Percentiles rank a stretch among this genome's conserved stretches.
Evolutionary conservation across 2,888 invertebrate species (phyloP).

Genomic region (Drosophila nigritarsus): DNA sequence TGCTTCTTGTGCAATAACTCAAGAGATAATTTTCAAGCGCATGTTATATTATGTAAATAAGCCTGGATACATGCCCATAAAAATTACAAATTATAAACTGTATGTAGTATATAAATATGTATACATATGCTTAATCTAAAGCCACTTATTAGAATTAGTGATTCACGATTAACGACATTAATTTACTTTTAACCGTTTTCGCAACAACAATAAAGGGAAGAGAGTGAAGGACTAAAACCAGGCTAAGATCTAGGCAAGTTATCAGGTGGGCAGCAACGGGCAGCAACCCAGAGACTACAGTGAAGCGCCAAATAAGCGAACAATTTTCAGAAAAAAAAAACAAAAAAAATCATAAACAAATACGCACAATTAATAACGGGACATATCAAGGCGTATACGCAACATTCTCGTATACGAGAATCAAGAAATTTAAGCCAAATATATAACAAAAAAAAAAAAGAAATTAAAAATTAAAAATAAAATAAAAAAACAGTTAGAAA

Average conservation of each 20-base stretch:
- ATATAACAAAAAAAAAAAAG: background rate
- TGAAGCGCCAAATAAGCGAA: conserved; percentile 4
- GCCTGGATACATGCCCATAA: conserved; percentile 31
- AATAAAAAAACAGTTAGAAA: background rate
- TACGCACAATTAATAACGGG: conserved; percentile 24
- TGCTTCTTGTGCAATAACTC: conserved; percentile 77
- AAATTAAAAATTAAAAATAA: background rate
- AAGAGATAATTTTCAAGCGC: conserved; percentile 49
- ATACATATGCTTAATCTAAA: conserved; percentile 26
- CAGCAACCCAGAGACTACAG: conserved; percentile 2
- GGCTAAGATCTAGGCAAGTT: conserved; percentile 42
- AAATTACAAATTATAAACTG: conserved; percentile 20
- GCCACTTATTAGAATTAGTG: conserved; percentile 59
- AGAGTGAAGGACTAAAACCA: conserved; percentile 81
- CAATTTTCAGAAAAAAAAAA: conserved; percentile 2
- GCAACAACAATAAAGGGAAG: conserved; percentile 69
- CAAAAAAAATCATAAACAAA: background rate
- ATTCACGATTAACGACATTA: conserved; percentile 38
- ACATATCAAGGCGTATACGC: conserved; percentile 79
- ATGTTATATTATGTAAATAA: conserved; percentile 49
- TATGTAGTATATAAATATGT: conserved; percentile 17
- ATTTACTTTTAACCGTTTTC: conserved; percentile 33
- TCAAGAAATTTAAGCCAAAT: conserved; percentile 7
- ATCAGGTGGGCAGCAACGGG: conserved; percentile 18
- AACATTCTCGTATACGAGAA: conserved; percentile 18